Percentiles rank a stretch among this genome's conserved stretches.
Evolutionary conservation across 2,888 invertebrate species (phyloP).

Genomic region (Diplolepis rosae): DNA sequence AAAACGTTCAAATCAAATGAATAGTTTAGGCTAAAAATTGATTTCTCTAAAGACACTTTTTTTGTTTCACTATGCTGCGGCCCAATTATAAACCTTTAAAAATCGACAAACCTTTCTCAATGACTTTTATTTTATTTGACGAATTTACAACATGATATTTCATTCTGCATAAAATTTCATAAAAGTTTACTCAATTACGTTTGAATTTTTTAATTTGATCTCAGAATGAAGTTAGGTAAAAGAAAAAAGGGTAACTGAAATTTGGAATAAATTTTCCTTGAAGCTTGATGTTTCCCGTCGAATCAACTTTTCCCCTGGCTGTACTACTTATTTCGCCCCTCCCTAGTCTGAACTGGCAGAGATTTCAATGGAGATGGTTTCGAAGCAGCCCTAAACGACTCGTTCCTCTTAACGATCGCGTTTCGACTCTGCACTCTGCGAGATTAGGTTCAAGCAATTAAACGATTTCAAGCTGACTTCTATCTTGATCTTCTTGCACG

Average conservation of each 20-base stretch:
- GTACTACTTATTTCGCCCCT: conserved; percentile 23
- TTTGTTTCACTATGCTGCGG: no score
- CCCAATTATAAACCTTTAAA: no score
- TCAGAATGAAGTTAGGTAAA: background rate
- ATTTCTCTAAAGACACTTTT: no score
- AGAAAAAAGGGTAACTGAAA: background rate
- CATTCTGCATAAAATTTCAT: background rate
- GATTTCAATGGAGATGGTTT: conserved; percentile 44
- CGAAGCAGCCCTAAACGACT: conserved; percentile 34
- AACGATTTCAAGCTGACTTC: conserved; percentile 41
- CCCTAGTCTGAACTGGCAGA: conserved; percentile 6
- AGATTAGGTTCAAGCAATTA: conserved; percentile 55
- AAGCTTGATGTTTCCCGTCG: conserved; percentile 12
- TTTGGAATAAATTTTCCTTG: background rate
- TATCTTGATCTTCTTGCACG: conserved; percentile 32
- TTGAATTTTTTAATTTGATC: conserved; percentile 6
- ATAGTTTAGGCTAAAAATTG: no score
- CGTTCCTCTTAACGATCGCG: conserved; percentile 41
- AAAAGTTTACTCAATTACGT: background rate
- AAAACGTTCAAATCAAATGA: no score
- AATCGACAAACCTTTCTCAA: no score
- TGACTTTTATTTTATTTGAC: no score
- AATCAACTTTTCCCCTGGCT: background rate
- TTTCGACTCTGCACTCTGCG: conserved; percentile 38
- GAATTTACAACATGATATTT: background rate